Conservation (phyloP, 2,888 invertebrate species). For the Erebia epiphron region DNA sequence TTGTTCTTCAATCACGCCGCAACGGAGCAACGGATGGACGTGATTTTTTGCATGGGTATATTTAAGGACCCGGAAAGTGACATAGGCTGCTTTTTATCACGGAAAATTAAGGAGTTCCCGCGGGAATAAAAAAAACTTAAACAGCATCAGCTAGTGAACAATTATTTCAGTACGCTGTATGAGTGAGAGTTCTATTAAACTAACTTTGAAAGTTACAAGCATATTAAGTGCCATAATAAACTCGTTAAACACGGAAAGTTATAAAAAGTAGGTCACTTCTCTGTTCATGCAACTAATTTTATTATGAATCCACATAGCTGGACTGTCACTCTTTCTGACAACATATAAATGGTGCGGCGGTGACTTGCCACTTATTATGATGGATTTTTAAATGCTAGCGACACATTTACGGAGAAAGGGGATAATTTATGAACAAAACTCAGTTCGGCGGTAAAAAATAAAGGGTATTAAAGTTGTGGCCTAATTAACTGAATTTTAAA, state of each 20-base stretch:
- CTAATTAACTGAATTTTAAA: constrained; percentile 5
- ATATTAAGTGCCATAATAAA: background rate
- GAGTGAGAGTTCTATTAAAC: no score
- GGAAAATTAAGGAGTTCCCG: no score
- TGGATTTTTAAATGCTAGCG: constrained; percentile 74
- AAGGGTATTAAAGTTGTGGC: constrained; percentile 11
- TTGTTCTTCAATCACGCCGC: no score
- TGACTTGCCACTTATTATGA: constrained; percentile 73
- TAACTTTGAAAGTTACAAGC: no score
- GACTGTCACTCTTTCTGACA: constrained; percentile 66
- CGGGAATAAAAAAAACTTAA: no score
- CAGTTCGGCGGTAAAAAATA: constrained; percentile 24
- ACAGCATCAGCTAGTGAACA: no score
- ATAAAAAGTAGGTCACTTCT: constrained; percentile 38
- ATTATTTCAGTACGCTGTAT: no score
- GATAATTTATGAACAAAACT: constrained; percentile 44
- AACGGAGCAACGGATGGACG: no score
- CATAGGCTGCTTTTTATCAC: no score
- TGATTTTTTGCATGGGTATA: no score
- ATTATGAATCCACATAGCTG: constrained; percentile 71
- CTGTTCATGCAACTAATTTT: constrained; percentile 69
- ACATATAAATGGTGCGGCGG: constrained; percentile 69
- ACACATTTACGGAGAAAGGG: constrained; percentile 41
- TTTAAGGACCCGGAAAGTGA: no score
- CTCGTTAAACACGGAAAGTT: constrained; percentile 1